Conservation (phyloP, 2,888 invertebrate species). For the Cacoxenus indagator region DNA sequence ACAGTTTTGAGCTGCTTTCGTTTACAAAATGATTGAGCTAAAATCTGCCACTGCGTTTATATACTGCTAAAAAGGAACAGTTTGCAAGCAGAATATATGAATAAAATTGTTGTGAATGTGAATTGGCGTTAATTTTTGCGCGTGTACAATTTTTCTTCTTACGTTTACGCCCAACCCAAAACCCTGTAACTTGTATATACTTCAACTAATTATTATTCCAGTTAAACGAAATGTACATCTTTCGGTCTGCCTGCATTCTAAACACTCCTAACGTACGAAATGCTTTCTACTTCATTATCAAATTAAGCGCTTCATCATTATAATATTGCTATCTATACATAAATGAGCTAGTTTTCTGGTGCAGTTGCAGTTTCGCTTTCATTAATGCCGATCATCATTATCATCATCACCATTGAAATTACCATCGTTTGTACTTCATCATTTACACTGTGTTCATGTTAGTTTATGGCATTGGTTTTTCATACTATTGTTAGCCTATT, state of each 20-base stretch:
- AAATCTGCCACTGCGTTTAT: too few relatives aligned
- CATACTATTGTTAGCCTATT: neutral
- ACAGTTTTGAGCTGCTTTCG: too few relatives aligned
- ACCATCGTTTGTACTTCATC: neutral
- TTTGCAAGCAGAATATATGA: neutral
- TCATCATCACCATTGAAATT: neutral
- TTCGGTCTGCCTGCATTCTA: neutral
- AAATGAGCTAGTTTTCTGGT: neutral
- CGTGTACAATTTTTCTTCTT: neutral
- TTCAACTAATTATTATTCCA: neutral
- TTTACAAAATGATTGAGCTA: too few relatives aligned
- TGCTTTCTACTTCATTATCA: neutral
- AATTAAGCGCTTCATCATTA: neutral
- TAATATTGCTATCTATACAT: too few relatives aligned
- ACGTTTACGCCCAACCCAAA: neutral
- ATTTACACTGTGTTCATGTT: constrained; percentile 36
- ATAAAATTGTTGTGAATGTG: neutral
- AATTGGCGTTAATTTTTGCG: too few relatives aligned
- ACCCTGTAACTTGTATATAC: neutral
- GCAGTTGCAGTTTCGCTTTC: neutral
- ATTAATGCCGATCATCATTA: neutral
- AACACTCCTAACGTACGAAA: neutral
- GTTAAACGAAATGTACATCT: neutral
- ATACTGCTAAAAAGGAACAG: too few relatives aligned
- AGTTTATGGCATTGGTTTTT: constrained; percentile 35